Conservation (phyloP, 2,797 vertebrate species). For the Eutrigla gurnardus region DNA sequence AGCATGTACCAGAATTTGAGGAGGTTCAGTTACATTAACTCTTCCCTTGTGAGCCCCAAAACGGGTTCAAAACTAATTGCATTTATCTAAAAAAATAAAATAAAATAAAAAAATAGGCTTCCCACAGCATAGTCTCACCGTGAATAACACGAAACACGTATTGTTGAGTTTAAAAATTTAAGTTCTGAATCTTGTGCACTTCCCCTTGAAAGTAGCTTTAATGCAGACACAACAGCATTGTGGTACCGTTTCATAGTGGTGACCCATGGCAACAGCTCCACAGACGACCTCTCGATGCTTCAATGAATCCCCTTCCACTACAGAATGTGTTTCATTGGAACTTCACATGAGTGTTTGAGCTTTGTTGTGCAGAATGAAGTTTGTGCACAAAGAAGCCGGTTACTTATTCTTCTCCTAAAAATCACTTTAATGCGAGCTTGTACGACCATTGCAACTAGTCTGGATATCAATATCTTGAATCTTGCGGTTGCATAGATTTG, state of each 20-base stretch:
- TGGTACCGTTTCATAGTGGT: background rate
- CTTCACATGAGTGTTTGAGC: background rate
- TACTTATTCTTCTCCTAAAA: background rate
- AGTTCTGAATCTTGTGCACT: conserved; percentile 5
- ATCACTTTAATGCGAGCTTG: too few species aligned
- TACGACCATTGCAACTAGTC: too few species aligned
- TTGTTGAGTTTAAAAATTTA: background rate
- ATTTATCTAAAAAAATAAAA: background rate
- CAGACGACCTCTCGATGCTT: background rate
- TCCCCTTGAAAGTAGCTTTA: conserved; percentile 2
- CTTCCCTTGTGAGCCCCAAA: conserved; percentile 12
- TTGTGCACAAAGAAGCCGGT: background rate
- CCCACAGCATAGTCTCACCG: background rate
- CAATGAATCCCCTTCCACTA: rapidly evolving
- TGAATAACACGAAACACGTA: background rate
- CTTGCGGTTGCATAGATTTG: too few species aligned
- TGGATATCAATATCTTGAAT: too few species aligned
- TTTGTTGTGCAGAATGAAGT: conserved; percentile 3
- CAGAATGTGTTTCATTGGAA: conserved; percentile 9
- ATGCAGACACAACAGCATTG: background rate
- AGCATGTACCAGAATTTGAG: conserved; percentile 37
- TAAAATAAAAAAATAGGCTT: background rate
- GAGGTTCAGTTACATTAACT: conserved; percentile 36
- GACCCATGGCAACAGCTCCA: background rate
- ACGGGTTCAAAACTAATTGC: background rate